Conservation (phyloP, 2,113 vertebrate genomes). For the Athene cunicularia region DNA sequence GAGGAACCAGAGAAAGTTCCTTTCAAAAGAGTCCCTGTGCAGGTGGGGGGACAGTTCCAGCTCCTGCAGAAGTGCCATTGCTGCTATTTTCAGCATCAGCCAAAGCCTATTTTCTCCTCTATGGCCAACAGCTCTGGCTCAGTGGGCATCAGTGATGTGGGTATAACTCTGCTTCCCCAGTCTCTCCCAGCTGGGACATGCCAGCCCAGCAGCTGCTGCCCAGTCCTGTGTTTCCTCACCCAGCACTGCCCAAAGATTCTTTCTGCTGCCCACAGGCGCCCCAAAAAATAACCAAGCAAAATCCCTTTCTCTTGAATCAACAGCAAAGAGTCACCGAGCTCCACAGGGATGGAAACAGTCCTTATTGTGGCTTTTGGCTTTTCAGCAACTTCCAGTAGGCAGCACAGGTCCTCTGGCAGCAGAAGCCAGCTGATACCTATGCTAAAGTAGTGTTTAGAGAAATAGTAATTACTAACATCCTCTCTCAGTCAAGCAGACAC, state of each 20-base stretch:
- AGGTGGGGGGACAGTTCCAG: background rate
- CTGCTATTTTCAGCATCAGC: background rate
- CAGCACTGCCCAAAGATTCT: background rate
- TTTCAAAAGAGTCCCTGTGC: background rate
- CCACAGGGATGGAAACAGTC: background rate
- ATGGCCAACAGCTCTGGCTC: background rate
- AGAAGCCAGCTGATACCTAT: constrained; percentile 46
- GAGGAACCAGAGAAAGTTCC: background rate
- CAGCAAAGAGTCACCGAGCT: background rate
- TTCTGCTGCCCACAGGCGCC: accelerated
- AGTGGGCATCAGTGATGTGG: accelerated
- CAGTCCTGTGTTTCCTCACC: background rate
- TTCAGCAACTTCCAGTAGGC: constrained; percentile 35
- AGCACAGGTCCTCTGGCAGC: constrained; percentile 31
- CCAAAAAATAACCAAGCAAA: background rate
- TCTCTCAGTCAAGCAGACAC: constrained; percentile 54
- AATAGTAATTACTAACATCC: constrained; percentile 68
- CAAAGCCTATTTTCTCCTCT: background rate
- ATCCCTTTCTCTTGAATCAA: background rate
- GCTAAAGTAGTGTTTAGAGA: constrained; percentile 66
- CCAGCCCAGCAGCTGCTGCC: background rate
- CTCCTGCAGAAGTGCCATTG: background rate
- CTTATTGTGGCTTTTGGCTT: background rate
- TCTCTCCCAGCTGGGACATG: background rate
- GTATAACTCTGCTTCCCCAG: accelerated